A percentile compares a stretch with the other conserved stretches of the same genome.
These are phyloP conservation scores for Limosa lapponica DNA, from an alignment of 2,797 vertebrate species.

Conservation along the genomic window DNA sequence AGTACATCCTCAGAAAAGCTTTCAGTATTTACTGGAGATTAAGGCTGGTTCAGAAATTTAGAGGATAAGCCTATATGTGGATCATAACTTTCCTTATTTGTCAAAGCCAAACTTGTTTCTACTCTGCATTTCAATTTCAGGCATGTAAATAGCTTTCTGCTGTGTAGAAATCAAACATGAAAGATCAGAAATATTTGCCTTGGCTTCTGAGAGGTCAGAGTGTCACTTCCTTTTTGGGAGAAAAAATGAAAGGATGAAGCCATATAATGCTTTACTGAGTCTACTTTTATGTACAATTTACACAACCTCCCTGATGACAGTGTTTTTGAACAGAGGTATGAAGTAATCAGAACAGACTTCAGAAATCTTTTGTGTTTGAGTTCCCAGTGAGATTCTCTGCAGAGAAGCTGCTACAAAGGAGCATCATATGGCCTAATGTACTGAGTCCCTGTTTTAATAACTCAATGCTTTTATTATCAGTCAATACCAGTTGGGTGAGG, in stretches of 20 bases:
- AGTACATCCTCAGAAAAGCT: background rate
- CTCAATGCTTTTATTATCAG: background rate
- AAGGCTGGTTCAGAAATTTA: background rate
- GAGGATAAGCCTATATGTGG: background rate
- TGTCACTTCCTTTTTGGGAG: background rate
- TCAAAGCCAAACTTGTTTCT: background rate
- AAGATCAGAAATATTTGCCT: slow-evolving; percentile 12
- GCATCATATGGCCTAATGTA: fast-evolving
- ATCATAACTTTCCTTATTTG: background rate
- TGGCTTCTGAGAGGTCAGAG: background rate
- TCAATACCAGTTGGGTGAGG: background rate
- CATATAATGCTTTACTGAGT: background rate
- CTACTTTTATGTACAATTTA: background rate
- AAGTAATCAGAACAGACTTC: background rate
- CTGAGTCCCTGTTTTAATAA: background rate
- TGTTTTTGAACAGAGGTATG: background rate
- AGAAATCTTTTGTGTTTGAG: background rate
- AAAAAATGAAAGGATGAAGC: background rate
- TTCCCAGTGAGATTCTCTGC: background rate
- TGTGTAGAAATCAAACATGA: background rate
- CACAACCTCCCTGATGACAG: background rate
- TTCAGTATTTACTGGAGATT: background rate
- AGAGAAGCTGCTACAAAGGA: background rate
- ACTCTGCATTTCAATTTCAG: background rate
- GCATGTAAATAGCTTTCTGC: slow-evolving; percentile 24